Evolutionary conservation across 2,113 vertebrate genomes (phyloP), one percentile per base, ranked within the genome.

Genomic region (Hyperoodon ampullatus): DNA sequence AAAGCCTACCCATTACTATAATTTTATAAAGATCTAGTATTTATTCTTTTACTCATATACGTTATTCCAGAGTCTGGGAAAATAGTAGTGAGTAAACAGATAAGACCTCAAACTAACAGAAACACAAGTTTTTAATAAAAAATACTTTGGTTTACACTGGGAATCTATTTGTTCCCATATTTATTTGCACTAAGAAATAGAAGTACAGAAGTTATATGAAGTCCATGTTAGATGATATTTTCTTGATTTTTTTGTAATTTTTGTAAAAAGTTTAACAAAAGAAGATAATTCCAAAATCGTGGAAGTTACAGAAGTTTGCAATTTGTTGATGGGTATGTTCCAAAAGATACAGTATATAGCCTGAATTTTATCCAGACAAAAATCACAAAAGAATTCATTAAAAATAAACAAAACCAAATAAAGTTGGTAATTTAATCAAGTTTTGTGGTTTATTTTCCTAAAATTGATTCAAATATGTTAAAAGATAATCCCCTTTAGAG

Each of bases 341-440:
- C 92, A 95, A 97, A 97, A 88, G 71, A 71, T 90, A 84, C 7
- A 90, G 16, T 70, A 93, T 81, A 68, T 33, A 93, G 74, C 30
- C 88, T 82, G 92, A 92, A 77, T 88, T 97, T 96, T 78, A 95
- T 90, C 90, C 92, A 98, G 92, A 90, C 81, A 93, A 90, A 97
- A 94, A 97, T 96, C 94, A 95, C 85, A 92, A 71, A 96, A 90
- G 92, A 96, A 92, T 97, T 96, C 95, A 97, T 97, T 98, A 97
- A 96, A 98, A 97, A 96, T 97, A 98, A 96, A 98, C 95, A 97
- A 94, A 98, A 96, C 94, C 97, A 98, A 98, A 97, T 93, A 93
- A 88, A 93, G 23, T 82, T 94, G 65, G 96, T 88, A 74, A 93
- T 96, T 96, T 91, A 96, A 97, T 96, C 97, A 96, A 80, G 92